phyloP scores from a whole-genome alignment of 92 coral and sea anemone species.

The Diadumene lineata region DNA sequence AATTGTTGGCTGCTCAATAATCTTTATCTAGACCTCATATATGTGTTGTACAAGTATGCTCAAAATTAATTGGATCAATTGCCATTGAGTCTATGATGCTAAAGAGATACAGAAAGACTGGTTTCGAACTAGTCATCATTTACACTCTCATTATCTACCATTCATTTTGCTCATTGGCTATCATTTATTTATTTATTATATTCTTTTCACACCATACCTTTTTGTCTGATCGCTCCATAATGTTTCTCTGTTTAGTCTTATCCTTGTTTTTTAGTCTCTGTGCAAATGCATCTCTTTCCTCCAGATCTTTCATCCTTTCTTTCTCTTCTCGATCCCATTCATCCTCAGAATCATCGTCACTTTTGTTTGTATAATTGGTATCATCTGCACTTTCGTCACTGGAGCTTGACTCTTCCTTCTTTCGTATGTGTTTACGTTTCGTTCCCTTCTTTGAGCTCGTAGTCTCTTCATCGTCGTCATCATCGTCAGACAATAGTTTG shows the following conservation, averaged over 20 bases:
- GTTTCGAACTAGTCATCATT: too few relatives aligned
- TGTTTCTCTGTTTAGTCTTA: constrained; percentile 82
- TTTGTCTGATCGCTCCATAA: constrained; percentile 89
- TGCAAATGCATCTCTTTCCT: constrained; percentile 96
- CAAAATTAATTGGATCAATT: too few relatives aligned
- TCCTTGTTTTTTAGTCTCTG: constrained; percentile 80
- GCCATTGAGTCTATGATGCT: too few relatives aligned
- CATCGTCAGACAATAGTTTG: constrained; percentile 83
- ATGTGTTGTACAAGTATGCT: too few relatives aligned
- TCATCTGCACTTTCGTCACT: constrained; percentile 59
- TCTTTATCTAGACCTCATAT: too few relatives aligned
- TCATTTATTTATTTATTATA: neutral
- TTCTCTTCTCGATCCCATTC: constrained; percentile 92
- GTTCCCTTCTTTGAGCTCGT: constrained; percentile 27
- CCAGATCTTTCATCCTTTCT: constrained; percentile 73
- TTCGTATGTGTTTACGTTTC: constrained; percentile 84
- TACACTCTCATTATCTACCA: too few relatives aligned
- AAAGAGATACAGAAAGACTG: too few relatives aligned
- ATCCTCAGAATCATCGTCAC: constrained; percentile 65
- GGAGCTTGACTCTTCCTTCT: constrained; percentile 59
- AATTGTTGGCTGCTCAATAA: too few relatives aligned
- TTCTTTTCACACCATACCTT: constrained; percentile 62
- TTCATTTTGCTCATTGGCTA: neutral
- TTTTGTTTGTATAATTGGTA: neutral
- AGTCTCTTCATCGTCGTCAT: constrained; percentile 70